Base-by-base conservation (phyloP, 2,113 vertebrate species). In the Desmodus rotundus region DNA sequence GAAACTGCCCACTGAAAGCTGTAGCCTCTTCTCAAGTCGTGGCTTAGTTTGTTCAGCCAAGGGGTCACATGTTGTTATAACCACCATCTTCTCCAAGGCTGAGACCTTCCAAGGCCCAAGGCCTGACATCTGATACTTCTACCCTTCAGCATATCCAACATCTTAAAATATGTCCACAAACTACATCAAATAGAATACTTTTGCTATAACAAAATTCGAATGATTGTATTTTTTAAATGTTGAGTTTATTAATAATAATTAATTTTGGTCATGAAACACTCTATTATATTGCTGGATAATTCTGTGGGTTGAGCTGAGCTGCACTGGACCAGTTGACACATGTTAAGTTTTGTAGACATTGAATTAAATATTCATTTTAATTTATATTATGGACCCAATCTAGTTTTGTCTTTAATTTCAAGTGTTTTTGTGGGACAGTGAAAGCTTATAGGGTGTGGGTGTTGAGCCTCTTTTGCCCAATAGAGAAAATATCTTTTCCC, bases 351-450 rank as follows among this genome's bases (percentile, higher is more conserved):
- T 96, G 52, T 84, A 52, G 83, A 58, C 52, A 7, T 8, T 58
- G 61, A 72, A 22, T 94, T 80, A 95, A 96, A 90, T 38, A 87
- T 45, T 92, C 63, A 93, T 89, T 97, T 95, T 97, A 58, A 56
- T 89, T 89, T 67, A 16, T 77, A 72, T 72, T 86, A 89, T 94
- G 43, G 67, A 45, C 36, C 43, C 73, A 89, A 14, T 83, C 38
- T 83, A 77, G 47, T 95, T 83, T 82, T 17, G 54, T 83, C 82
- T 68, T 74, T 11, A 54, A 61, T 36, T 96, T 84, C 14, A 54
- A n/a, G 22, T 82, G 15, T 50, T 90, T 89, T 81, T 89, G 5
- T 58, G 68, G 56, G 65, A 43, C 58, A 38, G 0, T 17, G 31
- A 52, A 63, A 89, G 26, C 45, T 54, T 68, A 1, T 61, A 9